Percentiles rank a stretch among this genome's conserved stretches.
phyloP scores from a whole-genome alignment of 53 echinoderm and acorn worm genomes.

The Holothuria leucospilota region DNA sequence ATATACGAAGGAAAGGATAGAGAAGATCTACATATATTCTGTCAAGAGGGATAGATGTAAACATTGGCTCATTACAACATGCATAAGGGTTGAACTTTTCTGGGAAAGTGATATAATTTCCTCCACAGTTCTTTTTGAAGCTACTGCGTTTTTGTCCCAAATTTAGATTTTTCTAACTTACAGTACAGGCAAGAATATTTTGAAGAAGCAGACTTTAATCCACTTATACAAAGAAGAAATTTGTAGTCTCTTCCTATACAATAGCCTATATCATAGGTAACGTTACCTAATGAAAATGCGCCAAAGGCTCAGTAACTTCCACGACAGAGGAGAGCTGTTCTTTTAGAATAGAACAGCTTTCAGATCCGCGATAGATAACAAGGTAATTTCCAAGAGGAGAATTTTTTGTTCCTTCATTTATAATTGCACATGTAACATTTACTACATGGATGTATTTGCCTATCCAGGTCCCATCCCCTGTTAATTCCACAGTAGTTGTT shows the following conservation, averaged over 20 bases:
- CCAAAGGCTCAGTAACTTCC: not conserved
- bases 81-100: not conserved
- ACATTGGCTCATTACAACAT: not conserved
- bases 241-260: not conserved
- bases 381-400: constrained; percentile 12
- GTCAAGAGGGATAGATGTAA: not conserved
- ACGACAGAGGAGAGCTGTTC: constrained; percentile 14
- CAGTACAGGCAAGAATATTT: not conserved
- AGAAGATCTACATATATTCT: constrained; percentile 1
- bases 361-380: not conserved
- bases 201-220: constrained; percentile 21
- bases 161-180: constrained; percentile 1
- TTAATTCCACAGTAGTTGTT: too few relatives aligned
- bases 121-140: not conserved
- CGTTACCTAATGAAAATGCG: not conserved
- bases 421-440: constrained; percentile 19
- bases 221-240: constrained; percentile 27
- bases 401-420: not conserved
- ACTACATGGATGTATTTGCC: constrained; percentile 12
- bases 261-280: not conserved
- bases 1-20: not conserved
- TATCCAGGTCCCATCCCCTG: not conserved
- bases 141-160: not conserved
- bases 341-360: not conserved
- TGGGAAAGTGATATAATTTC: not conserved